phyloP scores from a whole-genome alignment of 2,888 invertebrate species.

The Oasisia sp. region DNA sequence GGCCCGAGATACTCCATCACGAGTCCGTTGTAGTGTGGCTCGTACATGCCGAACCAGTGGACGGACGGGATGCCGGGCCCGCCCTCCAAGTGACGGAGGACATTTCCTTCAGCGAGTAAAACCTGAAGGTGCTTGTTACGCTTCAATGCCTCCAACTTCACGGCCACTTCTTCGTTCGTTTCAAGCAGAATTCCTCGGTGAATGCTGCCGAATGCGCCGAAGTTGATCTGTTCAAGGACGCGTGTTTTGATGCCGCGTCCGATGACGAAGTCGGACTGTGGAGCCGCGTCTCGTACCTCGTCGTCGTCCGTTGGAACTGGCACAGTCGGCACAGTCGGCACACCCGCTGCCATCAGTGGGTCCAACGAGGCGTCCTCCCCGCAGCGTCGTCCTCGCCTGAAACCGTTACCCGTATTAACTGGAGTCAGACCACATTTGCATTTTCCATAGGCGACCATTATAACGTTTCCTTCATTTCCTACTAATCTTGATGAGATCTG shows the following conservation, averaged over 20 bases:
- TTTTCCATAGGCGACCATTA: too few relatives aligned
- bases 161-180: slow-evolving; percentile 20
- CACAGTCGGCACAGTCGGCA: neutral
- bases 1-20: slow-evolving; percentile 24
- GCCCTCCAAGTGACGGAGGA: neutral
- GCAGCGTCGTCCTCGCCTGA: neutral
- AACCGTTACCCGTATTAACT: neutral
- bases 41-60: slow-evolving; percentile 23
- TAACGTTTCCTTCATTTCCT: too few relatives aligned
- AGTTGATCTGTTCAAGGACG: slow-evolving; percentile 18
- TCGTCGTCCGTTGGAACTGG: neutral
- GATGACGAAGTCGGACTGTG: slow-evolving; percentile 28
- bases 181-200: slow-evolving; percentile 19
- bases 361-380: neutral
- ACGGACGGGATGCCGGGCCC: slow-evolving; percentile 22
- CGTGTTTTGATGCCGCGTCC: slow-evolving; percentile 30
- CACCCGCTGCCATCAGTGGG: neutral
- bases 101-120: neutral
- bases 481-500: too few relatives aligned
- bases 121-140: neutral
- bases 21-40: slow-evolving; percentile 21
- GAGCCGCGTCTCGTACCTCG: neutral
- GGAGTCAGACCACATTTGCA: too few relatives aligned
- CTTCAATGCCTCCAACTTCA: slow-evolving; percentile 18
- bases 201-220: slow-evolving; percentile 22